These are phyloP conservation scores for Ceratosolen solmsi DNA, from an alignment of 1,140 invertebrate species.

Conservation along the genomic window DNA sequence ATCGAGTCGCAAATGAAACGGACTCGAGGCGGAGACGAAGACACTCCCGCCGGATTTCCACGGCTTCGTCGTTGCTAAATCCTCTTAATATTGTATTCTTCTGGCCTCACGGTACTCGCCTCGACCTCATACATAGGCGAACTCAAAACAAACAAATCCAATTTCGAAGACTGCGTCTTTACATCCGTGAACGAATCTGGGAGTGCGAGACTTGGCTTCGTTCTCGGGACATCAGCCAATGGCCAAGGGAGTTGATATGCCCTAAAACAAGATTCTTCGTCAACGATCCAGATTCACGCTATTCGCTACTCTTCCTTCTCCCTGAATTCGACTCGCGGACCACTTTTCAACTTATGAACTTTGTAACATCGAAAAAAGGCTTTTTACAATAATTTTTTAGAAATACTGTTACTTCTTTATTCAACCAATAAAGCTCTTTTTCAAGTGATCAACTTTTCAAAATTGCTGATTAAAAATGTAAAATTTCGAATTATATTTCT, in stretches of 20 bases:
- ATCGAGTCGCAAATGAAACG: constrained; percentile 49
- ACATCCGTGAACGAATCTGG: not conserved
- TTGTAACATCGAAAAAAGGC: too few relatives aligned
- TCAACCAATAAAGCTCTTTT: too few relatives aligned
- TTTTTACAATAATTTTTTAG: too few relatives aligned
- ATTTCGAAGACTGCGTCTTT: constrained; percentile 53
- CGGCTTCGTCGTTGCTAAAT: constrained; percentile 71
- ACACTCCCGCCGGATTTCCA: constrained; percentile 69
- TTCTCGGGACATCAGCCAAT: not conserved
- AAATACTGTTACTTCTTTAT: too few relatives aligned
- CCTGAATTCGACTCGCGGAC: not conserved
- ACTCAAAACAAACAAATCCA: constrained; percentile 66
- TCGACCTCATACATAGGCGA: not conserved
- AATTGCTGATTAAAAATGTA: too few relatives aligned
- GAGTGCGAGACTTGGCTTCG: not conserved
- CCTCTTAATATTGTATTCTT: constrained; percentile 74
- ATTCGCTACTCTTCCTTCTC: not conserved
- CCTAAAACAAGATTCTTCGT: not conserved
- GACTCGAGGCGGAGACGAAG: constrained; percentile 53
- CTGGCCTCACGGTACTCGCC: constrained; percentile 66
- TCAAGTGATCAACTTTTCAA: too few relatives aligned
- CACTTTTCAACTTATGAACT: not conserved
- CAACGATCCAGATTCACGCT: too few relatives aligned
- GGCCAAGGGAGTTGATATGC: not conserved
- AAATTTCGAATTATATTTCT: too few relatives aligned